Evolutionary conservation across 2,888 invertebrate genomes (phyloP).

Genomic region (Bombylius discolor): DNA sequence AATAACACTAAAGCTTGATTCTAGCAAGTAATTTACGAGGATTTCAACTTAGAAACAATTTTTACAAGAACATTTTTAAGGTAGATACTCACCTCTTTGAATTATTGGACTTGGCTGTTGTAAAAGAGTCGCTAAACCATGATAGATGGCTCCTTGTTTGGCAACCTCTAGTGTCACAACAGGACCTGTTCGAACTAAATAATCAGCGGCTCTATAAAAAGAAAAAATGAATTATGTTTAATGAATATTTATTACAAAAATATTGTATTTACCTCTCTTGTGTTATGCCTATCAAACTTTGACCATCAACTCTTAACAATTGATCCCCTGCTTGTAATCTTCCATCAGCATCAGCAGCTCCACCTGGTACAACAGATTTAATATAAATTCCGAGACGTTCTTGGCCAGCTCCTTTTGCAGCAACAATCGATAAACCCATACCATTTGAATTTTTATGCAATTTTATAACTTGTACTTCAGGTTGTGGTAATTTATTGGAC

Average conservation of each 20-base stretch:
- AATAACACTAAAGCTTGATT: no score
- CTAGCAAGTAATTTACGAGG: no score
- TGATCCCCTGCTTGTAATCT: slow-evolving; percentile 95
- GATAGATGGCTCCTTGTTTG: slow-evolving; percentile 94
- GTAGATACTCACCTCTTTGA: slow-evolving; percentile 48
- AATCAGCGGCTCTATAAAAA: slow-evolving; percentile 73
- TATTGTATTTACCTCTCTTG: slow-evolving; percentile 47
- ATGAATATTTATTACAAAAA: not conserved
- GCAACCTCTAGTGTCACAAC: slow-evolving; percentile 91
- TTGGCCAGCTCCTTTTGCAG: slow-evolving; percentile 80
- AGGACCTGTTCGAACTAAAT: slow-evolving; percentile 85
- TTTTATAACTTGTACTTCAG: slow-evolving; percentile 72
- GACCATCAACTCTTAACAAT: slow-evolving; percentile 89
- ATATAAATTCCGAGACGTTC: slow-evolving; percentile 92
- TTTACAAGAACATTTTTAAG: no score
- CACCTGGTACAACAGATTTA: slow-evolving; percentile 93
- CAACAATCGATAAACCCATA: slow-evolving; percentile 97
- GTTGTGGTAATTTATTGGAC: slow-evolving; percentile 48
- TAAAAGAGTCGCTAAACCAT: slow-evolving; percentile 84
- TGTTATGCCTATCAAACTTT: slow-evolving; percentile 77
- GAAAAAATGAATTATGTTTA: not conserved
- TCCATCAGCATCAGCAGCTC: slow-evolving; percentile 86
- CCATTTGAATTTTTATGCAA: slow-evolving; percentile 90
- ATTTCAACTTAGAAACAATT: no score
- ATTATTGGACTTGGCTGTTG: slow-evolving; percentile 81